Evolutionary conservation across 2,797 vertebrate genomes (phyloP), one percentile per base, ranked within the genome.

Genomic region (Acrossocheilus fasciatus): DNA sequence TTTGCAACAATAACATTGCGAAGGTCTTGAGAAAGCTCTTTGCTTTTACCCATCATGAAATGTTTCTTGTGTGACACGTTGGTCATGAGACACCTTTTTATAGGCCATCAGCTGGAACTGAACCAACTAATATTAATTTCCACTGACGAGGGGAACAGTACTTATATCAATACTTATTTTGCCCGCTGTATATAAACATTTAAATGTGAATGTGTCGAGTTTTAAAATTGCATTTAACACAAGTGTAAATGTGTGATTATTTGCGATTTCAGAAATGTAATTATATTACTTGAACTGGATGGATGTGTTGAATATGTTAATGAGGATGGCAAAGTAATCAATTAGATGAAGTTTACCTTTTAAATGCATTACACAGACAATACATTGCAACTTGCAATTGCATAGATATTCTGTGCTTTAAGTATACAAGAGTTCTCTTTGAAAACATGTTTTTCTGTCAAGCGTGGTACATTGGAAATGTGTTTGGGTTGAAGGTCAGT

Each of bases 371-470:
- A n/a, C 2, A 20, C 52, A 26, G 57, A 62, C 23, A 62, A n/a
- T 62, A 62, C 57, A 62, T 62, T n/a, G 11, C 57, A 59, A 23
- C 54, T 59, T 62, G 4, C 57, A 1, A 26, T 59, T n/a, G 54
- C 54, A 59, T 4, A n/a, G 9, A 59, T n/a, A n/a, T 59, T 59
- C 57, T 59, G 57, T 11, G 57, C 9, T 59, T 59, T 11, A 59
- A 57, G 20, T 23, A 59, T n/a, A 23, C 23, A 59, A 11, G 4
- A 1, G 68, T 20, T 39, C 3, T 69, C 36, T 10, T 80, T 34
- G 14, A 80, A 66, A 81, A 66, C 79, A 68, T 81, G 79, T 36
- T 81, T 81, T 80, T 81, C 18, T 45, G 23, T 62, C 57, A 30
- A 34, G 39, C 4, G 11, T 20, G 26, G 20, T 47, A 66, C 26